Base-by-base conservation (phyloP, 2,797 vertebrate species). In the Eulemur coronatus region DNA sequence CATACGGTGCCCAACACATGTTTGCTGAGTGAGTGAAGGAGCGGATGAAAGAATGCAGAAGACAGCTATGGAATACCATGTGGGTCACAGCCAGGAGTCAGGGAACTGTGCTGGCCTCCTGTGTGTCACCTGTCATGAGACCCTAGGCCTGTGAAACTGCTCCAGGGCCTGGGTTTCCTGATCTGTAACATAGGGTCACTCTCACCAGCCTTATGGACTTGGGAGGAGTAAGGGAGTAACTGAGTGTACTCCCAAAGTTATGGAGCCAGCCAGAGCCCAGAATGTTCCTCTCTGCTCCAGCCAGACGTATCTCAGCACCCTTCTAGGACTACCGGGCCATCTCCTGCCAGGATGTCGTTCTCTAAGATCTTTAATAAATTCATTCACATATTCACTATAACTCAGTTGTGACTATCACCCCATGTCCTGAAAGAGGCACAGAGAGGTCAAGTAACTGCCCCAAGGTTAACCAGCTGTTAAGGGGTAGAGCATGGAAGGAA, bases 61-160 rank as follows among this genome's bases (percentile, higher is more conserved):
- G 55, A 80, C 55, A 89, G 88, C 85, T 67, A 46, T 76, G 93
- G 86, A 95, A 80, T 59, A 94, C 17, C 0, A 13, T 0, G 1
- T 14, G n/a, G 41, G 65, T 81, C 93, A 82, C 61, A 65, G 82
- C 24, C 63, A 3, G 26, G 7, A 24, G 50, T 52, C 65, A 87
- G 93, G 59, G 76, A 82, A n/a, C 67, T 2, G 15, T 22, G n/a
- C 38, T 43, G 82, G 86, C 46, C 70, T 46, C 86, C 43, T 1
- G 1, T 67, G 70, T 65, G 61, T 94, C 97, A 95, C 75, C 88
- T 52, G n/a, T 94, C 97, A 95, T 11, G 65, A 73, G 86, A 92
- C 87, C 94, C 84, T 75, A 48, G 15, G 46, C 81, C 59, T 48
- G 0, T 9, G 43, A 61, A 35, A n/a, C 15, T 8, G 33, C 1